Evolutionary conservation across 2,888 invertebrate species (phyloP), one percentile per base, ranked within the genome.

Genomic region (Apotomis capreana): DNA sequence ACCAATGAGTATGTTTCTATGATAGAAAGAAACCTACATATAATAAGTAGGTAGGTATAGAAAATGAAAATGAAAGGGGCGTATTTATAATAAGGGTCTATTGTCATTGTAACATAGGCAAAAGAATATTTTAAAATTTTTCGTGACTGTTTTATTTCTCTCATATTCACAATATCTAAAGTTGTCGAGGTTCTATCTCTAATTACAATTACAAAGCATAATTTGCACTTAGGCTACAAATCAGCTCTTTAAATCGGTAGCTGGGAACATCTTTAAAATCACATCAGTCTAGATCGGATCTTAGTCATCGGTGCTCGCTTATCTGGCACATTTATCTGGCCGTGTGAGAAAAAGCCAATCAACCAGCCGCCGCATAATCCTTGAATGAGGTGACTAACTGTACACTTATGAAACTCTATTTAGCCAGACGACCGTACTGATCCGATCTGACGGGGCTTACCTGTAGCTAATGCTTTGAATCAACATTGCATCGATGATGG

Each of bases 361-460:
- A 78, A 75, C 73, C 71, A 73, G 76, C 76, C 75, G 69, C 77
- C 76, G 78, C 78, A 80, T 88, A 86, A 87, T 85, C 87, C 84
- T 84, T 85, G 83, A 86, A 84, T 84, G 79, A 79, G 81, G 81
- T 85, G 84, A 85, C 84, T 88, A 86, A 87, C 79, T 76, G 78
- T 78, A 78, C 79, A 81, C 78, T 78, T 79, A 80, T 78, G 81
- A 81, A 81, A 82, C 82, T 83, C 79, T 78, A 77, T 79, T 82
- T 79, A 81, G 75, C 75, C 71, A 80, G 81, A 80, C 82, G 79
- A 75, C 78, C 79, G 79, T 62, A 70, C 74, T 74, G 74, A 76
- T 77, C 70, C 68, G 74, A 75, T 77, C 73, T 67, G 74, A 76
- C 70, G 72, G 40, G 63, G 70, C 73, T 75, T 76, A 74, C 63